Conservation (phyloP, 2,888 invertebrate genomes). For the Harpagoxenus sublaevis region DNA sequence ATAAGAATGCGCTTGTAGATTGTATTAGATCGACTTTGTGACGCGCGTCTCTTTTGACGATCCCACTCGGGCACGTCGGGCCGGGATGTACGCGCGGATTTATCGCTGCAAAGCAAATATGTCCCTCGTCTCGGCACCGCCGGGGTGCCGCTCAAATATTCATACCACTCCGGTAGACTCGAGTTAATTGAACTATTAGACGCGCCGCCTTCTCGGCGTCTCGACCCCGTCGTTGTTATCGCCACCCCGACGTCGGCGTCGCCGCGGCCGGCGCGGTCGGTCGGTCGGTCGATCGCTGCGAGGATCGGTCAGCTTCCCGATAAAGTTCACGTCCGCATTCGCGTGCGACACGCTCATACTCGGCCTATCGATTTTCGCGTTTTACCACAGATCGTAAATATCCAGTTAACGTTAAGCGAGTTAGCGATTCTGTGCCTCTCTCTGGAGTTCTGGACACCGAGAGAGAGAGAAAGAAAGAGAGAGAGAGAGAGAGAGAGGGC, state of each 20-base stretch:
- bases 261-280: neutral
- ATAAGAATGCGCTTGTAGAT: conserved; percentile 12
- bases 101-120: neutral
- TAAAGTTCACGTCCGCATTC: neutral
- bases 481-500: neutral
- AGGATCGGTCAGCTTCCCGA: no score
- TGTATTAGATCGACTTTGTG: conserved; percentile 1
- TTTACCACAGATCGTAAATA: conserved; percentile 20
- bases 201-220: conserved; percentile 52
- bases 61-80: no score
- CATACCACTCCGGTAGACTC: conserved; percentile 17
- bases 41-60: neutral
- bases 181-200: conserved; percentile 73
- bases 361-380: conserved; percentile 38
- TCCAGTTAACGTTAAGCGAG: conserved; percentile 18
- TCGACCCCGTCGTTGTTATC: conserved; percentile 12
- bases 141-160: conserved; percentile 15
- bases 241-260: neutral
- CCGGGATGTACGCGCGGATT: conserved; percentile 4
- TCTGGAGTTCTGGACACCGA: neutral
- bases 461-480: neutral
- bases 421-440: neutral
- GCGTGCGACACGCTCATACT: neutral
- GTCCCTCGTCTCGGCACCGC: neutral
- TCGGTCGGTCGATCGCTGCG: no score